These are phyloP conservation scores for Channa maculata DNA, from an alignment of 2,113 vertebrate genomes.

Conservation along the genomic window DNA sequence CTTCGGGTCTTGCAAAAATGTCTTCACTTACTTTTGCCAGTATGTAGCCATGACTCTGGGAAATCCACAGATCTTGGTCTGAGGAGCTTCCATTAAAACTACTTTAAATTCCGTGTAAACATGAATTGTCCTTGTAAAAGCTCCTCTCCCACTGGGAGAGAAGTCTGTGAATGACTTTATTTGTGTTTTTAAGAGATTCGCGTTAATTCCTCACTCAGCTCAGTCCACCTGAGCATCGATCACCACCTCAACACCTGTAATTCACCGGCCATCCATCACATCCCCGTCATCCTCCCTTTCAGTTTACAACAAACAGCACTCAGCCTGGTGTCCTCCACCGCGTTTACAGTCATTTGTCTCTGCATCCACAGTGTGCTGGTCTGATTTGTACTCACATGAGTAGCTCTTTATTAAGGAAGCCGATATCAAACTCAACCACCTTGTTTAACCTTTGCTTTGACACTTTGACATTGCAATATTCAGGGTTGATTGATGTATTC, in stretches of 20 bases:
- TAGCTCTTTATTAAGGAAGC: too few relatives aligned
- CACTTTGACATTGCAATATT: too few relatives aligned
- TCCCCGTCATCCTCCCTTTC: conserved; percentile 28
- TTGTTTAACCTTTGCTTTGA: neutral
- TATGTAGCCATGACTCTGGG: neutral
- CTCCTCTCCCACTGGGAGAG: neutral
- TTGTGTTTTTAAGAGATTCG: neutral
- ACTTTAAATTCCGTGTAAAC: neutral
- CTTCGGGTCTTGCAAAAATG: too few relatives aligned
- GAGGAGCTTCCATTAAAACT: neutral
- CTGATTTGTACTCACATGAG: too few relatives aligned
- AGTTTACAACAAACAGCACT: conserved; percentile 18
- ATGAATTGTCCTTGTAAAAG: neutral
- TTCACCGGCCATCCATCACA: conserved; percentile 56
- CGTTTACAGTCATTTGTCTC: conserved; percentile 16
- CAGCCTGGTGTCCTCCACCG: neutral
- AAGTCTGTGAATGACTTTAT: neutral
- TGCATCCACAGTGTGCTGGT: neutral
- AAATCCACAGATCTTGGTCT: neutral
- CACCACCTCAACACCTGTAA: conserved; percentile 42
- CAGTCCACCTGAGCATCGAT: conserved; percentile 33
- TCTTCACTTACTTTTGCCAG: too few relatives aligned
- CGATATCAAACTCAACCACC: neutral
- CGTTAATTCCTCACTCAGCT: conserved; percentile 18
- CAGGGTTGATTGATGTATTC: too few relatives aligned